phyloP scores from a whole-genome alignment of 2,888 invertebrate species.

The Geophilus truncorum region DNA sequence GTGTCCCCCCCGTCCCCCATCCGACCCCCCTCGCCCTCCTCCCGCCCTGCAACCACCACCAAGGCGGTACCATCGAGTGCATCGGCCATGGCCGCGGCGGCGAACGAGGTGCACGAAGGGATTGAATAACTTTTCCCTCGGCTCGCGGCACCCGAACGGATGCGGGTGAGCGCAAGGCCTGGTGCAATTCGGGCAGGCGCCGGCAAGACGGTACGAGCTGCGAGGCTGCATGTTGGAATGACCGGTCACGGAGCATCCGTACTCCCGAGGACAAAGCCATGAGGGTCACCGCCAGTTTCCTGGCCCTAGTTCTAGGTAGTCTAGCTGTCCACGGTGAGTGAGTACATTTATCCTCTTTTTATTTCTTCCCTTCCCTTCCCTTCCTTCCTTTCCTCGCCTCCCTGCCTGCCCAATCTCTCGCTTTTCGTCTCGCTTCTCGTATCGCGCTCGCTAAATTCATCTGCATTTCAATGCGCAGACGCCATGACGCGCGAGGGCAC shows the following conservation, averaged over 20 bases:
- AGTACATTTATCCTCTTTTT: not conserved
- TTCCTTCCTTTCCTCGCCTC: not conserved
- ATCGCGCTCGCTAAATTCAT: not conserved
- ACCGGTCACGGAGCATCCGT: conserved; percentile 35
- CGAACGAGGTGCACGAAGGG: not conserved
- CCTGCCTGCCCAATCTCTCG: not conserved
- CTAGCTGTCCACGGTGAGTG: conserved; percentile 35
- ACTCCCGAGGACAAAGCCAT: conserved; percentile 38
- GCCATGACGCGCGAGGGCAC: conserved; percentile 28
- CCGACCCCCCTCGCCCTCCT: conserved; percentile 31
- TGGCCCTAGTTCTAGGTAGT: conserved; percentile 37
- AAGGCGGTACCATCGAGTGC: conserved; percentile 32
- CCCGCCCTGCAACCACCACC: conserved; percentile 1
- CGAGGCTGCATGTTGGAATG: conserved; percentile 37
- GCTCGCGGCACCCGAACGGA: not conserved
- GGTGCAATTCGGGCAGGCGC: not conserved
- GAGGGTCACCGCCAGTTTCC: conserved; percentile 37
- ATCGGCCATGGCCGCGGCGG: conserved; percentile 25
- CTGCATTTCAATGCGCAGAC: conserved; percentile 31
- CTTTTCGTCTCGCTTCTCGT: too few relatives aligned
- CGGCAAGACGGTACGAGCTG: conserved; percentile 14
- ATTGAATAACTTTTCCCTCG: not conserved
- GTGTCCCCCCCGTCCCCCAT: conserved; percentile 34
- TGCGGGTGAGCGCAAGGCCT: not conserved
- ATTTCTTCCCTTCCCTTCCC: too few relatives aligned